Percentiles rank a stretch among this genome's conserved stretches.
phyloP scores from a whole-genome alignment of 30 jellyfish, hydroid and myxozoan species.

The Cassiopea andromeda region DNA sequence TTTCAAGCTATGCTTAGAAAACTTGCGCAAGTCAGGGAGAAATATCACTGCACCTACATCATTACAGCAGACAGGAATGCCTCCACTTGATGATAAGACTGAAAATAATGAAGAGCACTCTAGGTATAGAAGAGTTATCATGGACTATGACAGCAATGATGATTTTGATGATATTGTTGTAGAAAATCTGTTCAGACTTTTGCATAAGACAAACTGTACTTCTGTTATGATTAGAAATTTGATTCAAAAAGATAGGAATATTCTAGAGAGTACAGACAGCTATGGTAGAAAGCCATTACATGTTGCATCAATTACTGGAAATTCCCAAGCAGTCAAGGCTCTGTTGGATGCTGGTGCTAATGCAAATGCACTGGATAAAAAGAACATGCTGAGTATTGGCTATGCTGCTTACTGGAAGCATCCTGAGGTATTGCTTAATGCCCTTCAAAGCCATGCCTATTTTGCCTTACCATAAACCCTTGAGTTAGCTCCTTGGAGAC shows the following conservation, averaged over 20 bases:
- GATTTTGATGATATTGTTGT: neutral
- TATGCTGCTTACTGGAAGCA: conserved; percentile 79
- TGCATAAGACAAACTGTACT: neutral
- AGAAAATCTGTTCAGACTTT: neutral
- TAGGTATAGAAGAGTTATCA: conserved; percentile 8
- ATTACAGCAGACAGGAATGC: neutral
- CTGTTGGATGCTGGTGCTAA: conserved; percentile 55
- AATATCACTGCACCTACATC: neutral
- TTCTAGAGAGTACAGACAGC: conserved; percentile 22
- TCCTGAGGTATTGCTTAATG: conserved; percentile 17
- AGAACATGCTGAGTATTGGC: conserved; percentile 42
- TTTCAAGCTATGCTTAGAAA: conserved; percentile 1
- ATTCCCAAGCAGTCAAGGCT: conserved; percentile 27
- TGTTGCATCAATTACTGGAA: conserved; percentile 64
- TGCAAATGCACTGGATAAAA: conserved; percentile 42
- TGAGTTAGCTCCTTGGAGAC: too few species aligned
- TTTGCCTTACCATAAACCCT: too few species aligned
- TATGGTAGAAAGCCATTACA: conserved; percentile 64
- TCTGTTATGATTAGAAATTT: neutral
- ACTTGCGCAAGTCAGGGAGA: conserved; percentile 19
- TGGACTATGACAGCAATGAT: conserved; percentile 49
- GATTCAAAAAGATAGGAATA: neutral
- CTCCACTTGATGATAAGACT: neutral
- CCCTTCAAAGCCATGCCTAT: neutral
- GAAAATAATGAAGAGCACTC: neutral